Evolutionary conservation across 1,140 invertebrate species (phyloP), one percentile per base, ranked within the genome.

Genomic region (Drosophila pectinifera): DNA sequence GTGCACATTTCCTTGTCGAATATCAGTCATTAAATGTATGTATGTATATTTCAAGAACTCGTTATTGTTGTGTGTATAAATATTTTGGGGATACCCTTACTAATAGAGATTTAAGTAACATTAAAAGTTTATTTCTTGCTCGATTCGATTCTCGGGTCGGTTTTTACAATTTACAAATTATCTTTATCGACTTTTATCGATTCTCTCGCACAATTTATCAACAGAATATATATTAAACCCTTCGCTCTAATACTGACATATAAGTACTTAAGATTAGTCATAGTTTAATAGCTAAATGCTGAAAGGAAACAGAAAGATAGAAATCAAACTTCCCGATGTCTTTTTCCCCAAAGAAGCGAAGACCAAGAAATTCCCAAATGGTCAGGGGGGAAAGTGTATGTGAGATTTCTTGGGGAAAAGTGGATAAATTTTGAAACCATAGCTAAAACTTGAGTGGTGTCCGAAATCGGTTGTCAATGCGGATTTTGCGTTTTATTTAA

Each of bases 111-210:
- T 41, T 20, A 62, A 54, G 65, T 86, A 89, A 86, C 83, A 86
- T 86, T 86, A 76, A 82, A 88, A 83, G 53, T 80, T 81, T 68
- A 63, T 65, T 78, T 73, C 38, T 68, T 64, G 46, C 34, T 72
- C 20, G 57, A 48, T 78, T 78, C 54, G 11, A 54, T 78, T 72
- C 34, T 51, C 34, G 74, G 51, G 26, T 69, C 64, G 45, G 49
- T 57, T 65, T 76, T 76, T 86, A 86, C 83, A 86, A 86, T 86
- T 86, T 86, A 86, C 82, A 86, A 86, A 88, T 82, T 41, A 81
- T 78, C 59, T 58, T 46, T 48, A 58, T 58, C 20, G 31, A 22
- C 4, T 11, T 5, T 72, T 43, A 64, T 58, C 55, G 72, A 77
- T 61, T 78, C 58, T 46, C 58, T 41, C 28, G 55, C 73, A 75